A percentile compares a stretch with the other conserved stretches of the same genome.
Conservation (phyloP, 2,113 vertebrate species). For the Labeo rohita region DNA sequence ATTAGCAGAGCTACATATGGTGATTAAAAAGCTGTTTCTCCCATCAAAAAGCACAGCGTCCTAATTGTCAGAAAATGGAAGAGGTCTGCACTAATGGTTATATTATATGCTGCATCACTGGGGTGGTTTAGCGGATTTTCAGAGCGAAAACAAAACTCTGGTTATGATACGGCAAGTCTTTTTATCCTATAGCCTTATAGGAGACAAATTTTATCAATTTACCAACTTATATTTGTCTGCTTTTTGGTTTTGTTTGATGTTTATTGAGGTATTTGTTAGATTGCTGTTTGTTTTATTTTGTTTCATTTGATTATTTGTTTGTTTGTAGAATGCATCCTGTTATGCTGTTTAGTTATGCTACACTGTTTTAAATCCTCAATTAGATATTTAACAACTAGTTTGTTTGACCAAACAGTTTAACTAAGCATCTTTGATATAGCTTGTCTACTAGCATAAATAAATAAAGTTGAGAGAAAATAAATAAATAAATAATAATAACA, state of each 20-base stretch:
- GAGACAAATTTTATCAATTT: background rate
- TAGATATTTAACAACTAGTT: background rate
- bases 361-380: background rate
- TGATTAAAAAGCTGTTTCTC: conserved; percentile 69
- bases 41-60: conserved; percentile 56
- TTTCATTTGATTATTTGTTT: background rate
- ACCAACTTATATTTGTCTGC: background rate
- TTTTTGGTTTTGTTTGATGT: background rate
- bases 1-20: conserved; percentile 70
- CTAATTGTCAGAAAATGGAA: conserved; percentile 59
- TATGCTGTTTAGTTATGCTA: background rate
- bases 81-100: conserved; percentile 53
- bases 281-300: background rate
- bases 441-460: background rate
- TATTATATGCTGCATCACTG: conserved; percentile 55
- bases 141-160: conserved; percentile 16
- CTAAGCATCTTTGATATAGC: background rate
- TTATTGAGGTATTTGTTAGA: background rate
- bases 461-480: background rate
- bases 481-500: background rate
- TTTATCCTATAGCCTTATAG: background rate
- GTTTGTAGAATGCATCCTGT: background rate
- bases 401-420: background rate
- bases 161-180: background rate
- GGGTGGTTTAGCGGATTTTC: conserved; percentile 47